Evolutionary conservation across 64 coral and sea anemone genomes (phyloP).

Genomic region (Porites lutea): DNA sequence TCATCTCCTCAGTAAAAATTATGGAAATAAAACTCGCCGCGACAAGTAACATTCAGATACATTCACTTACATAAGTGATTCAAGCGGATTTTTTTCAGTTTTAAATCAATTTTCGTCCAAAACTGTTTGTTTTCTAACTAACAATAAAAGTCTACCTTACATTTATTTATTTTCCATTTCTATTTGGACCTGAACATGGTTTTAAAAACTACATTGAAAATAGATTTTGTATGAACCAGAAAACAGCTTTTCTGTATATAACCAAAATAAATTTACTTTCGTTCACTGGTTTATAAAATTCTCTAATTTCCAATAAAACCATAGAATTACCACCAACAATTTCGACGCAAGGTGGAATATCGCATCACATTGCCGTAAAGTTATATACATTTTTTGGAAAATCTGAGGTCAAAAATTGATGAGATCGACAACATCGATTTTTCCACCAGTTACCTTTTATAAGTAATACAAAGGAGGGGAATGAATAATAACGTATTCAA

Average conservation of each 20-base stretch:
- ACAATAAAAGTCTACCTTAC: not conserved
- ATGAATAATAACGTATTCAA: not conserved
- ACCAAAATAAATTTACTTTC: not conserved
- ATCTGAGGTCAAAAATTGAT: not conserved
- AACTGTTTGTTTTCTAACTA: not conserved
- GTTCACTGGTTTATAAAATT: not conserved
- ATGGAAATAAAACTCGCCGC: not conserved
- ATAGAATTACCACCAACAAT: not conserved
- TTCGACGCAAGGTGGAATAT: not conserved
- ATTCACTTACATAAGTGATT: too few relatives aligned
- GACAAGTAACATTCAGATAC: too few relatives aligned
- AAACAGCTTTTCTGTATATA: not conserved
- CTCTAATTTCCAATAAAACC: too few relatives aligned
- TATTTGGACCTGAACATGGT: too few relatives aligned
- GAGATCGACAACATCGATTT: not conserved
- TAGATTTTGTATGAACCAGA: too few relatives aligned
- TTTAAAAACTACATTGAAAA: too few relatives aligned
- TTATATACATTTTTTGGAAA: not conserved
- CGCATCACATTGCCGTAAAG: not conserved
- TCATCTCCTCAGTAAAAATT: too few relatives aligned
- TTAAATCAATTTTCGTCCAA: constrained; percentile 9
- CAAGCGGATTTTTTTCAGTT: not conserved
- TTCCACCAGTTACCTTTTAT: not conserved
- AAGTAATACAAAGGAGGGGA: not conserved
- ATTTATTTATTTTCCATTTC: too few relatives aligned